Evolutionary conservation across 2,113 vertebrate genomes (phyloP).

Genomic region (Pipra filicauda): DNA sequence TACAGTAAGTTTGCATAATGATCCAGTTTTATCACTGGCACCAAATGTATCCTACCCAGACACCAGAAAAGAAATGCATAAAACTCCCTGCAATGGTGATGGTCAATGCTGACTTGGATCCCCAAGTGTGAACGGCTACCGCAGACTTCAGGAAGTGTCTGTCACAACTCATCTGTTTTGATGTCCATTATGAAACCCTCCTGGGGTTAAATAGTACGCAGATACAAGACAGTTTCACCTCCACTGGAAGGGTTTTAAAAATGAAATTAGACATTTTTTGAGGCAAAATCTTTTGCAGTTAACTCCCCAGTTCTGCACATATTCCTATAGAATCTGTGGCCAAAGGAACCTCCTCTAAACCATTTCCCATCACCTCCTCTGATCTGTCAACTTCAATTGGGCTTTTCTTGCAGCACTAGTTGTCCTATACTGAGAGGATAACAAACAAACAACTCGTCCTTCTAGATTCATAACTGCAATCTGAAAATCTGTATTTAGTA

Average conservation of each 20-base stretch:
- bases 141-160: slow-evolving; percentile 74
- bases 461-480: slow-evolving; percentile 28
- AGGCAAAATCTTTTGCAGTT: slow-evolving; percentile 75
- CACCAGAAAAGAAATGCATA: neutral
- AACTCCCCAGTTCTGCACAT: slow-evolving; percentile 64
- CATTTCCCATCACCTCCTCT: slow-evolving; percentile 73
- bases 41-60: neutral
- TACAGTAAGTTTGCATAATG: neutral
- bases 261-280: slow-evolving; percentile 82
- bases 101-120: slow-evolving; percentile 2
- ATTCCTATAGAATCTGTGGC: slow-evolving; percentile 67
- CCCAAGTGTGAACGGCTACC: neutral
- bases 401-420: slow-evolving; percentile 56
- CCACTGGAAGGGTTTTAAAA: slow-evolving; percentile 73
- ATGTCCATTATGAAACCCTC: slow-evolving; percentile 73
- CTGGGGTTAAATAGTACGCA: slow-evolving; percentile 70
- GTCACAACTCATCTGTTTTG: slow-evolving; percentile 74
- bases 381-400: slow-evolving; percentile 73
- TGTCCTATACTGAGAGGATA: slow-evolving; percentile 62
- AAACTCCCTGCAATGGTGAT: neutral
- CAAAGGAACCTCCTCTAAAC: slow-evolving; percentile 74
- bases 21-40: neutral
- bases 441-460: slow-evolving; percentile 46
- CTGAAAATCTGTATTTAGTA: neutral
- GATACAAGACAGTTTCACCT: slow-evolving; percentile 78